Conservation (phyloP, 1,140 invertebrate genomes). For the Steinernema feltiae region DNA sequence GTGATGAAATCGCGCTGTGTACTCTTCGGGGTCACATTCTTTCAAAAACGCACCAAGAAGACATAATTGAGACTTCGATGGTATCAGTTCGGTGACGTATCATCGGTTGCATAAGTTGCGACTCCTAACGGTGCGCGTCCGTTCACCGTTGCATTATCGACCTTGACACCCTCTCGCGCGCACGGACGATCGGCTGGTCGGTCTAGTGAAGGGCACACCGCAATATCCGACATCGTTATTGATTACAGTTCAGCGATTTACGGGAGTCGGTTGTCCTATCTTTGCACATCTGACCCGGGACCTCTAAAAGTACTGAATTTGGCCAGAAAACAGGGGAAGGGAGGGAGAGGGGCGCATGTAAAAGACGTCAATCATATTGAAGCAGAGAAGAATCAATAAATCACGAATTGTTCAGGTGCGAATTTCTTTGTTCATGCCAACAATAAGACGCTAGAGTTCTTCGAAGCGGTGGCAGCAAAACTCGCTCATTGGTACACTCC, state of each 20-base stretch:
- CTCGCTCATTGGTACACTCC: constrained; percentile 55
- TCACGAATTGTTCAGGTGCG: constrained; percentile 41
- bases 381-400: too few relatives aligned
- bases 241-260: not conserved
- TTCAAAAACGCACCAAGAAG: not conserved
- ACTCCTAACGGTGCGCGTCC: not conserved
- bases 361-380: not conserved
- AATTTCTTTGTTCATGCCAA: constrained; percentile 56
- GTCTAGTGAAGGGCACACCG: constrained; percentile 3
- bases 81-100: not conserved
- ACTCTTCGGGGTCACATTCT: not conserved
- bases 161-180: not conserved
- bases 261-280: too few relatives aligned
- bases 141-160: not conserved
- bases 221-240: constrained; percentile 7
- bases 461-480: constrained; percentile 50
- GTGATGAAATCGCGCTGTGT: not conserved
- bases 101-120: constrained; percentile 2
- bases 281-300: not conserved
- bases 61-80: not conserved
- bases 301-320: too few relatives aligned
- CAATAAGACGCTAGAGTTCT: constrained; percentile 51
- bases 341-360: not conserved
- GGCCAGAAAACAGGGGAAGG: too few relatives aligned
- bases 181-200: not conserved